Base-by-base conservation (phyloP, 2,888 invertebrate genomes). In the Drosophila hawaiiensis region DNA sequence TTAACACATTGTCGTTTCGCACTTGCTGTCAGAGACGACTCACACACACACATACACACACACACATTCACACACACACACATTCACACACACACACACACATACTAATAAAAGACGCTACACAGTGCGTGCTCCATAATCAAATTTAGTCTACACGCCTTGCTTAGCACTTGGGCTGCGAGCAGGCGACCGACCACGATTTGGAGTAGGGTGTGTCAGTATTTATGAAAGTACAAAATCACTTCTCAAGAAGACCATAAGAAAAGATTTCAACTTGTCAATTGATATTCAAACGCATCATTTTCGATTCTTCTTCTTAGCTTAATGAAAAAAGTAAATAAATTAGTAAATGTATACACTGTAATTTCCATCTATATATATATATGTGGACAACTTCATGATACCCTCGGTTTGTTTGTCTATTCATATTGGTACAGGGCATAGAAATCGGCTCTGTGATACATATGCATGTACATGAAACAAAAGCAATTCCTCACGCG, bases 1-100 rank as follows among this genome's bases (percentile, higher is more conserved):
- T 86, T 84, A 81, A 79, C 86, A 83, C 83, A 80, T 73, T 76
- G 43, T 59, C 73, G 54, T 62, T 72, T 77, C 73, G 78, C 78
- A 78, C 77, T 80, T 68, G 58, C 54, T 53, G 35, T 22, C 33
- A 72, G 25, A 70, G 33, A 58, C 41, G 41, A 63, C 16, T 4
- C n/a, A 41, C 47, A 47, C 14, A 14, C 47, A 47, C 28, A 37
- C 6, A 25, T 6, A 22, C 47, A 47, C 3, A 14, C 28, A 41
- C 28, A 33, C 9, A 16, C 1, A 37, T 28, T 28, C 9, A 25
- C 19, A 28, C 43, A 47, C 3, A 14, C 28, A 52, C 28, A 41
- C 3, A 31, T 7, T 1, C 31, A 31, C 7, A 64, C 31, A 12
- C 12, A 63, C 12, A 56, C 39, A 16, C n/a, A 29, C 7, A 25